Evolutionary conservation across 2,797 vertebrate species (phyloP).

Genomic region (Lagorchestes hirsutus): DNA sequence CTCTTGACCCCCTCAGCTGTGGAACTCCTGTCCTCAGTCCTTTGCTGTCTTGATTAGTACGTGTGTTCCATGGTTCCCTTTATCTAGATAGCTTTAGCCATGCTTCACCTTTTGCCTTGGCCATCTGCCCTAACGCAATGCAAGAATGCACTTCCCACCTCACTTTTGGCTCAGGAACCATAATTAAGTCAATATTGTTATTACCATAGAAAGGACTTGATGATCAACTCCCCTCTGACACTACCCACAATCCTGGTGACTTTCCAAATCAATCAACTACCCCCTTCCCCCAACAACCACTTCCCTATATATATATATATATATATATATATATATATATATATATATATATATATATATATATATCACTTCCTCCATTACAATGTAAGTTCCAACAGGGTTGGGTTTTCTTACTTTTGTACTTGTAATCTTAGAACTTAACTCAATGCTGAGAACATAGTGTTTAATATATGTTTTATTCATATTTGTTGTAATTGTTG

Average conservation of each 20-base stretch:
- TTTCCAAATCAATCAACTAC: not conserved
- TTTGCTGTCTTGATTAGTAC: not conserved
- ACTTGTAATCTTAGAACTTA: not conserved
- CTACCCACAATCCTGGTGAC: not conserved
- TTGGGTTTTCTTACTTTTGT: not conserved
- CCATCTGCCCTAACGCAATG: not conserved
- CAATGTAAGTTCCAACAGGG: not conserved
- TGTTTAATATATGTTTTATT: too few relatives aligned
- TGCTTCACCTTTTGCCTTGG: not conserved
- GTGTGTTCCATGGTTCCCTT: not conserved
- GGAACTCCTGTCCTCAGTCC: not conserved
- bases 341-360: too few relatives aligned
- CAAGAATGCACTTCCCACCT: not conserved
- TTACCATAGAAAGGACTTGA: not conserved
- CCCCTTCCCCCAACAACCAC: not conserved
- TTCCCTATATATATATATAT: too few relatives aligned
- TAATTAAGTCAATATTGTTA: not conserved
- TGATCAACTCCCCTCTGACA: not conserved
- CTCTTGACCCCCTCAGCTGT: not conserved
- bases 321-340: too few relatives aligned
- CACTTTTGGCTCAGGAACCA: not conserved
- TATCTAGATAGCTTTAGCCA: not conserved
- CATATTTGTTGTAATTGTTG: too few relatives aligned
- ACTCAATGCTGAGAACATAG: too few relatives aligned
- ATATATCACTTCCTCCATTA: not conserved